Evolutionary conservation across 2,888 invertebrate genomes (phyloP).

Genomic region (Creontiades dilutus): DNA sequence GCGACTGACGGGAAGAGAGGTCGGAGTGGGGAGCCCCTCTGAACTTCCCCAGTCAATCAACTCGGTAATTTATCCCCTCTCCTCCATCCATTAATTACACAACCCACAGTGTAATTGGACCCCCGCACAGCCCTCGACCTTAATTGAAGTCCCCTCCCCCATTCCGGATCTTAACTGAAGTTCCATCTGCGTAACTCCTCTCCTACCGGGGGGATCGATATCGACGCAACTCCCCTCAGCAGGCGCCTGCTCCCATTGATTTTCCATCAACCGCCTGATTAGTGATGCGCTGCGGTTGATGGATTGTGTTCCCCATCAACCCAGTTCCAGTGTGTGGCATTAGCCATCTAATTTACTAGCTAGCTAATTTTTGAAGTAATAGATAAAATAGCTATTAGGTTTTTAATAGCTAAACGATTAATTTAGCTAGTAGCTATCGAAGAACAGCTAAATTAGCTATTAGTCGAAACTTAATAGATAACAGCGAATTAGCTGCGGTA

Average conservation of each 20-base stretch:
- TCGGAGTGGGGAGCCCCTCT: background rate
- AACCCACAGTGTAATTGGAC: background rate
- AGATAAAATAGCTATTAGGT: too few relatives aligned
- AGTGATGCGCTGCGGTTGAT: background rate
- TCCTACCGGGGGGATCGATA: background rate
- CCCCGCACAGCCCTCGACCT: background rate
- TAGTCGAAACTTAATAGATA: too few relatives aligned
- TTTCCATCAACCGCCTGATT: background rate
- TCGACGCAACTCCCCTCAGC: background rate
- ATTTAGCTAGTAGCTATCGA: too few relatives aligned
- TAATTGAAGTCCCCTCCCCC: constrained; percentile 13
- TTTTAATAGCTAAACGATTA: too few relatives aligned
- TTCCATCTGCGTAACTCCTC: constrained; percentile 16
- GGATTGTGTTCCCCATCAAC: background rate
- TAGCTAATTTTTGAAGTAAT: too few relatives aligned
- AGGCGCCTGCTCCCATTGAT: background rate
- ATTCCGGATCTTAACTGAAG: background rate
- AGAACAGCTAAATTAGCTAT: too few relatives aligned
- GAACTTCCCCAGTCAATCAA: background rate
- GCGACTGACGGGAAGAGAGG: background rate
- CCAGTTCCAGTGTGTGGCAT: too few relatives aligned
- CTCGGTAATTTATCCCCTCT: constrained; percentile 6
- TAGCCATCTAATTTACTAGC: too few relatives aligned
- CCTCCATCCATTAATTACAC: constrained; percentile 37
- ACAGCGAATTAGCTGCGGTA: too few relatives aligned